Conservation (phyloP, 2,113 vertebrate genomes). For the Thermophis baileyi region DNA sequence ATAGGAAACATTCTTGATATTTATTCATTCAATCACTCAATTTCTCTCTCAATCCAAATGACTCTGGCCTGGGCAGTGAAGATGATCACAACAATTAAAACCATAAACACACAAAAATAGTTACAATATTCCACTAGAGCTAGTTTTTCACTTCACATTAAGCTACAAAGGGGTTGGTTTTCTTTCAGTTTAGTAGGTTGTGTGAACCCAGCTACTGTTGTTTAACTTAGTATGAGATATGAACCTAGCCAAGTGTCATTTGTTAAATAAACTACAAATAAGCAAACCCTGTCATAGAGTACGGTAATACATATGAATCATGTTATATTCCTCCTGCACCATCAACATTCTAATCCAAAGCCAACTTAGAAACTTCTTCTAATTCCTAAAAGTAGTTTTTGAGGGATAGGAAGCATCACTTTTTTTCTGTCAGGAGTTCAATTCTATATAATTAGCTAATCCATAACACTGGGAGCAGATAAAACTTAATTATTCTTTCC, state of each 20-base stretch:
- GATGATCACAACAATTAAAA: neutral
- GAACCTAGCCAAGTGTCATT: neutral
- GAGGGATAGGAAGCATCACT: neutral
- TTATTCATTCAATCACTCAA: neutral
- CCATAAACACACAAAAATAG: neutral
- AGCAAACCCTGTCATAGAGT: neutral
- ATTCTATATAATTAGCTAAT: neutral
- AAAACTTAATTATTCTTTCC: neutral
- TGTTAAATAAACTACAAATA: neutral
- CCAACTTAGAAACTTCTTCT: neutral
- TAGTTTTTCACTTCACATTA: neutral
- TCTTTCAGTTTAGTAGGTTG: neutral
- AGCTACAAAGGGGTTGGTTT: neutral
- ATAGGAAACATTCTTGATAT: neutral
- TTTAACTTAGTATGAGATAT: neutral
- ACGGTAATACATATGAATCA: neutral
- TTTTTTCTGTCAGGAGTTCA: neutral
- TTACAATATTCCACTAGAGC: neutral
- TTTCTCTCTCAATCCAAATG: neutral
- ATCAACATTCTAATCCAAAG: neutral
- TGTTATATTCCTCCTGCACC: neutral
- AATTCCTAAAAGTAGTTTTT: neutral
- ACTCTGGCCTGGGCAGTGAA: neutral
- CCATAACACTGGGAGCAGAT: neutral
- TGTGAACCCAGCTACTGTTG: neutral